These are phyloP conservation scores for Mormyrus iriodes DNA, from an alignment of 2,113 vertebrate genomes.

Conservation along the genomic window DNA sequence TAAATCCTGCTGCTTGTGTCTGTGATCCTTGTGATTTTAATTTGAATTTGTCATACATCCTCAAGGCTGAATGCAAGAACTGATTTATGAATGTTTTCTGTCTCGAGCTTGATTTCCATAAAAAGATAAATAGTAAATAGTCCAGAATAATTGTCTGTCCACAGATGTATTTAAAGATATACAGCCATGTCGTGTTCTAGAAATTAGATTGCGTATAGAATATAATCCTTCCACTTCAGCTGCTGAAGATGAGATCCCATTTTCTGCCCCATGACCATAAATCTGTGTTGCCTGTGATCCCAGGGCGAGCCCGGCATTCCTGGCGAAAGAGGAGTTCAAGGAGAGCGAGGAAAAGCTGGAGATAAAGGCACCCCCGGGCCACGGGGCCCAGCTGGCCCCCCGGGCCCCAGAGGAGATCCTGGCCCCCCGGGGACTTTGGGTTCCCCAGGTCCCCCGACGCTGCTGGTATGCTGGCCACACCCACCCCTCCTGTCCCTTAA, in stretches of 20 bases:
- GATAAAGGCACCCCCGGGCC: conserved; percentile 69
- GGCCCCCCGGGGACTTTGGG: conserved; percentile 70
- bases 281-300: background rate
- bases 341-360: conserved; percentile 80
- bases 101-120: background rate
- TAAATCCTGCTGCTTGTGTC: background rate
- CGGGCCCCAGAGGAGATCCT: conserved; percentile 71
- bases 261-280: background rate
- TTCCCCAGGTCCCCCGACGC: conserved; percentile 62
- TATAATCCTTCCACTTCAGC: background rate
- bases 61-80: background rate
- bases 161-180: background rate
- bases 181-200: background rate
- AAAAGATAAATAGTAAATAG: conserved; percentile 6
- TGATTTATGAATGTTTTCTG: background rate
- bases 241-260: background rate
- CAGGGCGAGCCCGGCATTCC: conserved; percentile 93
- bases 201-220: conserved; percentile 19
- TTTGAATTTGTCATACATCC: conserved; percentile 14
- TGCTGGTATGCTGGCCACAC: conserved; percentile 58
- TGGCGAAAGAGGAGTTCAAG: conserved; percentile 83
- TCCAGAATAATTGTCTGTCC: background rate
- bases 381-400: conserved; percentile 57
- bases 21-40: background rate
- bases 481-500: background rate